A percentile compares a stretch with the other conserved stretches of the same genome.
Evolutionary conservation across 2,797 vertebrate genomes (phyloP).

Genomic region (Manis javanica): DNA sequence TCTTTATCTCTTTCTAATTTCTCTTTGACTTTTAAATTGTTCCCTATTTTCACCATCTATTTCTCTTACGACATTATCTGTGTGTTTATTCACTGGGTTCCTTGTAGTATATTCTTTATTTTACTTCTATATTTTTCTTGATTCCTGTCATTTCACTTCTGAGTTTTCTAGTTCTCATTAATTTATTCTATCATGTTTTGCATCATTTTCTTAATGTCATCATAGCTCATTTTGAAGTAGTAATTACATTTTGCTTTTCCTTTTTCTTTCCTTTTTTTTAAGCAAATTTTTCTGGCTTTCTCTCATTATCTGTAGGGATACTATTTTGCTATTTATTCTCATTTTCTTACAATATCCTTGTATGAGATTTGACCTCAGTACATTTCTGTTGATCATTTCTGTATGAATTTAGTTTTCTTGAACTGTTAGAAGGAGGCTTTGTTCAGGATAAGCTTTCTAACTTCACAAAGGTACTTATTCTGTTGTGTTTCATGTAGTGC

Average conservation of each 20-base stretch:
- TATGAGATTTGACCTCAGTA: constrained; percentile 15
- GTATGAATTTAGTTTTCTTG: background rate
- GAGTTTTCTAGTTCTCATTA: constrained; percentile 10
- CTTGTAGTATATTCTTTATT: background rate
- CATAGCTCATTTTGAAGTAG: constrained; percentile 1
- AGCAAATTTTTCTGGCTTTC: background rate
- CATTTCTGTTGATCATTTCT: constrained; percentile 27
- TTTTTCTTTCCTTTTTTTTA: background rate
- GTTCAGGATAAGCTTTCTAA: background rate
- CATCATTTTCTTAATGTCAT: background rate
- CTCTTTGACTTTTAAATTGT: background rate
- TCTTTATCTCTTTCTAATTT: constrained; percentile 20
- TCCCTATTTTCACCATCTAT: background rate
- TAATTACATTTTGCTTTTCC: background rate
- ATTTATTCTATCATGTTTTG: background rate
- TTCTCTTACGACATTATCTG: background rate
- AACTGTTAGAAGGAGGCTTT: constrained; percentile 32
- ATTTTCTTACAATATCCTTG: constrained; percentile 26
- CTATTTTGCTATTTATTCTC: background rate
- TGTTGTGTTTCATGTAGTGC: background rate
- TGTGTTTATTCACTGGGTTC: background rate
- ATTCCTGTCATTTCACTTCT: background rate
- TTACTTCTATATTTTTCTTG: constrained; percentile 31
- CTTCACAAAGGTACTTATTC: background rate
- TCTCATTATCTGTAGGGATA: background rate